phyloP scores from a whole-genome alignment of 2,113 vertebrate species.

The Sialia sialis region DNA sequence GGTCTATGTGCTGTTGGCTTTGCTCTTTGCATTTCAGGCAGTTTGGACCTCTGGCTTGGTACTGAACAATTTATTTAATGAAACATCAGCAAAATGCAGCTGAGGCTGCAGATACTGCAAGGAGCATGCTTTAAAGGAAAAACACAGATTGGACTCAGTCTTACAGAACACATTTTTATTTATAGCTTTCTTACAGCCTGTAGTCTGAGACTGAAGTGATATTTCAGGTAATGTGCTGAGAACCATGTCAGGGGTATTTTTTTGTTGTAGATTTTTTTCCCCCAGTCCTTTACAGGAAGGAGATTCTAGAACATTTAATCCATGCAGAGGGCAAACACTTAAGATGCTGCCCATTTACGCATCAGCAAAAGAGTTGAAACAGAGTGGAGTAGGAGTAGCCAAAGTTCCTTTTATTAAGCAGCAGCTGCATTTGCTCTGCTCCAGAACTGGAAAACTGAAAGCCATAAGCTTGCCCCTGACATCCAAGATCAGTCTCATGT shows the following conservation, averaged over 20 bases:
- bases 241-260: neutral
- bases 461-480: neutral
- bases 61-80: neutral
- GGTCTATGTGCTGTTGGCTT: neutral
- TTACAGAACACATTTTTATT: neutral
- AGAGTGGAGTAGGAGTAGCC: neutral
- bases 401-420: neutral
- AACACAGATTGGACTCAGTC: neutral
- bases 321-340: neutral
- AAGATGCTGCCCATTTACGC: neutral
- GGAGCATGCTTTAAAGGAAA: neutral
- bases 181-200: neutral
- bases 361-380: neutral
- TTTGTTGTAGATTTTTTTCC: neutral
- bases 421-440: neutral
- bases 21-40: conserved; percentile 34
- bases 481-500: neutral
- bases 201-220: neutral
- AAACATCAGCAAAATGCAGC: neutral
- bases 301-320: neutral
- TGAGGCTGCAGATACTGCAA: neutral
- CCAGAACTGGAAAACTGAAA: neutral
- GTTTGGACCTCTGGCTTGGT: neutral
- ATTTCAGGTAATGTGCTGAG: neutral
- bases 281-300: neutral